phyloP scores from a whole-genome alignment of 53 echinoderm and acorn worm species.

The Arbacia lixula region DNA sequence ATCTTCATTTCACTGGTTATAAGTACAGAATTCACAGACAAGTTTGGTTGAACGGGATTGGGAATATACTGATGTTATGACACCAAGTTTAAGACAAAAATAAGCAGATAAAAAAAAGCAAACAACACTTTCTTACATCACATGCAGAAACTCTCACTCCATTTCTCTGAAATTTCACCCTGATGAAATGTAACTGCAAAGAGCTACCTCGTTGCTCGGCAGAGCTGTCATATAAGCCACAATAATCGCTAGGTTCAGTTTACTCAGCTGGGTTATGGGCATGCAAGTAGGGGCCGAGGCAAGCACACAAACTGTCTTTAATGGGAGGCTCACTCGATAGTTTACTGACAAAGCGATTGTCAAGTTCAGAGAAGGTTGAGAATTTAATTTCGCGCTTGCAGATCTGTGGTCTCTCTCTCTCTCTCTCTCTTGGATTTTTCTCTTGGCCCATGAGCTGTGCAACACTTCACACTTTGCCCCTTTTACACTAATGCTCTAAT shows the following conservation, averaged over 20 bases:
- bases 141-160: no score
- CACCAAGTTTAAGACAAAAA: neutral
- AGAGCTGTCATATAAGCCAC: no score
- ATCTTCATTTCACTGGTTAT: no score
- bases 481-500: no score
- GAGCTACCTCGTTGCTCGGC: slow-evolving; percentile 16
- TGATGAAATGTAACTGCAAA: neutral
- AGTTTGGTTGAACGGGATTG: no score
- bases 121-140: no score
- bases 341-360: slow-evolving; percentile 8
- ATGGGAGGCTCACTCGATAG: neutral
- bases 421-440: neutral
- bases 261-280: slow-evolving; percentile 28
- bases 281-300: neutral
- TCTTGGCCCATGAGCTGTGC: no score
- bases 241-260: slow-evolving; percentile 21
- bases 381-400: slow-evolving; percentile 6
- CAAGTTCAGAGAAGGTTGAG: neutral
- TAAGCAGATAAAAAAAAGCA: no score
- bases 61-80: no score
- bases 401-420: neutral
- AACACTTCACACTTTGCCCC: no score
- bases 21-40: no score
- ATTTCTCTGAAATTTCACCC: no score
- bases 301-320: neutral